phyloP scores from a whole-genome alignment of 2,888 invertebrate genomes.

The Augochlorella aurata region DNA sequence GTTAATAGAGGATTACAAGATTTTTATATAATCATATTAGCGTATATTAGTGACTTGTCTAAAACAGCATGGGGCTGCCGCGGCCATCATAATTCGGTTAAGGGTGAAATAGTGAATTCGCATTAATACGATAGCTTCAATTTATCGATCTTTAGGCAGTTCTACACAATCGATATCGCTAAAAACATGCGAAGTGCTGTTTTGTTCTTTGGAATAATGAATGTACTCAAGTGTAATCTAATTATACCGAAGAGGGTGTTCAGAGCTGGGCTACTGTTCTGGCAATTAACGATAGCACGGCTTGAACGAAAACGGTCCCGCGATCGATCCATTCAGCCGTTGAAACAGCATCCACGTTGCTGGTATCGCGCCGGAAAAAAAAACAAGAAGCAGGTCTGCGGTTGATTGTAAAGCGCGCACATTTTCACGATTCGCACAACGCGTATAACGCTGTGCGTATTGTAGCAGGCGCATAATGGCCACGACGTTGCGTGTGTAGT shows the following conservation, averaged over 20 bases:
- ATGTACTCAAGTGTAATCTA: not conserved
- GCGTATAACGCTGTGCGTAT: slow-evolving; percentile 53
- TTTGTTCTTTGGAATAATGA: not conserved
- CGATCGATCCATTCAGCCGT: slow-evolving; percentile 13
- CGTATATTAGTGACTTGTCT: no score
- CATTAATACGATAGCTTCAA: not conserved
- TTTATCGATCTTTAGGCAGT: not conserved
- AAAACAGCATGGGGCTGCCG: no score
- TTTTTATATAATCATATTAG: no score
- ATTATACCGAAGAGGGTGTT: not conserved
- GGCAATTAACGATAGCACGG: not conserved
- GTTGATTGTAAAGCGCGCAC: slow-evolving; percentile 36
- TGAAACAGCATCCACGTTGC: slow-evolving; percentile 12
- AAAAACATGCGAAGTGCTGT: not conserved
- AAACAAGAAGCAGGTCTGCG: not conserved
- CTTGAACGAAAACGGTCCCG: not conserved
- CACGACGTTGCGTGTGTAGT: slow-evolving; percentile 23
- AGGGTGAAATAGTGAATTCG: not conserved
- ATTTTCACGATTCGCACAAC: slow-evolving; percentile 32
- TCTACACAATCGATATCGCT: not conserved
- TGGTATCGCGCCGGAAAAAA: not conserved
- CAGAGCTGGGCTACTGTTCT: not conserved
- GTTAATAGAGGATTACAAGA: no score
- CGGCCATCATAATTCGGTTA: no score
- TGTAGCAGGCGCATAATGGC: slow-evolving; percentile 56